Base-by-base conservation (phyloP, 2,888 invertebrate genomes). In the Erebia aethiops region DNA sequence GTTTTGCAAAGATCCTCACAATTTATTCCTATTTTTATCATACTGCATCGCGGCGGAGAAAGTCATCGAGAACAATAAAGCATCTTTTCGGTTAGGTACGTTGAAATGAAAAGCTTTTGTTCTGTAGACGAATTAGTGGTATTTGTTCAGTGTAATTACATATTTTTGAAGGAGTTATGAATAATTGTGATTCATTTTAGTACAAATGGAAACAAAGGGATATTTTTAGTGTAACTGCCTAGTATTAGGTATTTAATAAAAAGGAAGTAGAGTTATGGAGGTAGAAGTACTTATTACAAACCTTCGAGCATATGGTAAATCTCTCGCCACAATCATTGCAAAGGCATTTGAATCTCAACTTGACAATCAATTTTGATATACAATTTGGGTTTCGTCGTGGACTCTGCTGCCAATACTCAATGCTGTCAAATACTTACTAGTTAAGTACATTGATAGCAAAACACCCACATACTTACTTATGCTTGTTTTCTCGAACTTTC, bases 1-100 rank as follows among this genome's bases (percentile, higher is more conserved):
- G 92, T 93, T 92, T 92, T 90, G 92, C 87, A 87, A 90, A 92
- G 92, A 93, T 91, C 85, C 91, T 90, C 89, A 88, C 90, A 92
- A 93, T 92, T 92, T 92, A 91, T 92, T 91, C 82, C 84, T 85
- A 88, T 88, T 92, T 91, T 91, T 89, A 90, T 83, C 85, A 86
- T 83, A 91, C 86, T 90, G 84, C 86, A 86, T 84, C 81, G 76
- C 76, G 82, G 77, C 77, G 84, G 85, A 80, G 83, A 83, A 84
- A 84, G 86, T 87, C 88, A 89, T 87, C 84, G 85, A 83, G 85
- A 88, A 89, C 85, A 87, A 89, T 87, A 87, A 88, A 89, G 85
- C 84, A 83, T 84, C 85, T 85, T 77, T 79, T 87, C 83, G 83
- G 81, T 82, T 83, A 79, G 81, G 79, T 79, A 79, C 81, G 79